These are phyloP conservation scores for Vidua macroura DNA, from an alignment of 2,113 vertebrate genomes.

Conservation along the genomic window DNA sequence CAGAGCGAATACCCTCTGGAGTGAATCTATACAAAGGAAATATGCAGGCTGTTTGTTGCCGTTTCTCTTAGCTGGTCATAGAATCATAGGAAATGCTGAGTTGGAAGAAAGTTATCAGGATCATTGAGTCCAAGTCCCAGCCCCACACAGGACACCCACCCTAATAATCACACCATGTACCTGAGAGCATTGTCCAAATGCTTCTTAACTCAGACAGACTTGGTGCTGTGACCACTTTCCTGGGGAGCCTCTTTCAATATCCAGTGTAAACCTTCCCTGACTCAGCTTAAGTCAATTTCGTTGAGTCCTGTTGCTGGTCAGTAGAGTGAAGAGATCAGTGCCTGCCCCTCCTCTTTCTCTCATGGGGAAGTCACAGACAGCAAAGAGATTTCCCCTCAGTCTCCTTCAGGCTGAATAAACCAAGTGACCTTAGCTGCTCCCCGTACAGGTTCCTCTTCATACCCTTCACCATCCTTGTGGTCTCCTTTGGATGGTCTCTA, in stretches of 20 bases:
- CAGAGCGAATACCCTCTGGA: neutral
- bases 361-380: neutral
- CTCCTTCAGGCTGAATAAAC: neutral
- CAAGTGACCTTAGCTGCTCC: neutral
- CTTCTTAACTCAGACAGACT: neutral
- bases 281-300: neutral
- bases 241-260: neutral
- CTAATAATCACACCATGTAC: neutral
- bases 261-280: neutral
- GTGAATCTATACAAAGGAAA: neutral
- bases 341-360: neutral
- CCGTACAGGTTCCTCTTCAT: neutral
- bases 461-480: neutral
- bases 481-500: neutral
- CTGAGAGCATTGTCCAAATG: neutral
- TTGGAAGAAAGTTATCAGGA: neutral
- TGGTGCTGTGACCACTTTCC: neutral
- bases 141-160: neutral
- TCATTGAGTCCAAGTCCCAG: neutral
- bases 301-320: neutral
- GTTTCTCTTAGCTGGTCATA: neutral
- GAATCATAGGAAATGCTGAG: neutral
- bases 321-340: neutral
- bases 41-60: neutral
- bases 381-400: neutral